Conservation (phyloP, 2,888 invertebrate genomes). For the Aphidoletes aphidimyza region DNA sequence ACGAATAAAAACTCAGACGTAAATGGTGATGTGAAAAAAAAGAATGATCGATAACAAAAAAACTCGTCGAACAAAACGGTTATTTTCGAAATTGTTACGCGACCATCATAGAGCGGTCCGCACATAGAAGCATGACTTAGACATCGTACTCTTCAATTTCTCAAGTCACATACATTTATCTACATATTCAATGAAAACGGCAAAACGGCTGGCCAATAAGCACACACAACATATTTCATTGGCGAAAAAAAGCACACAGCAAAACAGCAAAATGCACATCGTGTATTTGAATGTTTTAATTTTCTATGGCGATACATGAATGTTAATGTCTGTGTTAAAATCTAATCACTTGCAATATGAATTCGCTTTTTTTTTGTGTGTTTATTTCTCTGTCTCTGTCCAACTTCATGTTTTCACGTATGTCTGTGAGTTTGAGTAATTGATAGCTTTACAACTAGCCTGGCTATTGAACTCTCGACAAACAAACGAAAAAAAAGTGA, state of each 20-base stretch:
- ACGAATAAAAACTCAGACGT: neutral
- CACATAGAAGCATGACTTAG: constrained; percentile 20
- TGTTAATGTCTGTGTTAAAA: constrained; percentile 37
- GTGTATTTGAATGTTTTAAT: neutral
- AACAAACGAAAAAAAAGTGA: neutral
- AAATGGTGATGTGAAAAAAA: neutral
- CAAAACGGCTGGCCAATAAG: neutral
- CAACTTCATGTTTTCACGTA: neutral
- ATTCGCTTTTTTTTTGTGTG: neutral
- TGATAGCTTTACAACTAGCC: neutral
- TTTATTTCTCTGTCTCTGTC: neutral
- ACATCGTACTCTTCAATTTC: constrained; percentile 40
- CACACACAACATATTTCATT: neutral
- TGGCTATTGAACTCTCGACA: constrained; percentile 1
- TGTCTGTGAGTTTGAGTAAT: constrained; percentile 38
- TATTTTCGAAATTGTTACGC: constrained; percentile 18
- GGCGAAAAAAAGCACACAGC: too few relatives aligned
- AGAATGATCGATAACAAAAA: neutral
- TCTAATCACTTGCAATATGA: constrained; percentile 11
- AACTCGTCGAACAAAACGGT: neutral
- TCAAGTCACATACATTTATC: constrained; percentile 32
- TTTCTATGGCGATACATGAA: neutral
- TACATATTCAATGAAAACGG: neutral
- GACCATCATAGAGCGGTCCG: neutral
- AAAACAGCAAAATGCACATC: neutral